Percentiles rank a stretch among this genome's conserved stretches.
Conservation (phyloP, 1,140 invertebrate species). For the Penaeus indicus region DNA sequence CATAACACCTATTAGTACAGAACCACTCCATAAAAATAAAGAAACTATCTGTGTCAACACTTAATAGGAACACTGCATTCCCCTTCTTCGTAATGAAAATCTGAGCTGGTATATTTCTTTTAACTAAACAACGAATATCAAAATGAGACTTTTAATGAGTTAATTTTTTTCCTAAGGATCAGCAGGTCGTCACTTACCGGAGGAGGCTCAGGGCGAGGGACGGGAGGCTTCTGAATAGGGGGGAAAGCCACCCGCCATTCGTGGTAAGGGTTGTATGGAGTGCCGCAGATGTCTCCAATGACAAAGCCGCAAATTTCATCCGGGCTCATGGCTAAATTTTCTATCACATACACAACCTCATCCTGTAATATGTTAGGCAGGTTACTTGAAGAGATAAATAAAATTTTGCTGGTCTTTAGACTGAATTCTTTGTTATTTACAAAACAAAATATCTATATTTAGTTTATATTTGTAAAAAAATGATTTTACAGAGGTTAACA, state of each 20-base stretch:
- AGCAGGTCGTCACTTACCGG: slow-evolving; percentile 70
- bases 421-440: too few species aligned
- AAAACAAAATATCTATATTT: too few species aligned
- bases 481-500: too few species aligned
- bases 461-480: too few species aligned
- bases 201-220: slow-evolving; percentile 76
- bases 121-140: neutral
- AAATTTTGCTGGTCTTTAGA: neutral
- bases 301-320: slow-evolving; percentile 92
- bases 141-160: neutral
- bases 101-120: neutral
- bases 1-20: too few species aligned
- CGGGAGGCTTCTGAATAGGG: slow-evolving; percentile 84
- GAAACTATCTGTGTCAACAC: too few species aligned
- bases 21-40: too few species aligned
- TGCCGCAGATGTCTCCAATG: slow-evolving; percentile 90
- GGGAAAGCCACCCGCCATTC: slow-evolving; percentile 92
- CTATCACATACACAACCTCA: slow-evolving; percentile 85
- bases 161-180: neutral
- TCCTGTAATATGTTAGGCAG: slow-evolving; percentile 74
- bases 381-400: neutral
- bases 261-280: slow-evolving; percentile 80
- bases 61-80: too few species aligned
- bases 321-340: slow-evolving; percentile 82
- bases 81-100: too few species aligned